Conservation (phyloP, 2,888 invertebrate genomes). For the Clunio marinus region DNA sequence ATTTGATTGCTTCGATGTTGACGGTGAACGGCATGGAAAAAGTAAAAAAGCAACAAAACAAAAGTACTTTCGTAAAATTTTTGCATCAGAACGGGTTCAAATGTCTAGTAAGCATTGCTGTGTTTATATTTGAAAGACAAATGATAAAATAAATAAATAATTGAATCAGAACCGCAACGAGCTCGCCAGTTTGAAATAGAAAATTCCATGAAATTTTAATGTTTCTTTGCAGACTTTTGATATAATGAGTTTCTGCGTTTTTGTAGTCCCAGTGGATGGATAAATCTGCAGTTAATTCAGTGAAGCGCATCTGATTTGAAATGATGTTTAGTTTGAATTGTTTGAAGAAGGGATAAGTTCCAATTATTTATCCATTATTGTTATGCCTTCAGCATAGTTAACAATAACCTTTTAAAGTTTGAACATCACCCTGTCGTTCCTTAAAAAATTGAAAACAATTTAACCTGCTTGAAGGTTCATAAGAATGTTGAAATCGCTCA, state of each 20-base stretch:
- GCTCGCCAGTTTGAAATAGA: too few species aligned
- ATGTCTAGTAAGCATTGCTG: too few species aligned
- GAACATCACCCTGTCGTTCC: neutral
- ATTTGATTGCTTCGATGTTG: conserved; percentile 14
- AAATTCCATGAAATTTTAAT: too few species aligned
- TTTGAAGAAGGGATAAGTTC: neutral
- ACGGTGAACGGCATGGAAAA: neutral
- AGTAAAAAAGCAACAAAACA: neutral
- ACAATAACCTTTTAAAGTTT: neutral
- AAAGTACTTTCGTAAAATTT: neutral
- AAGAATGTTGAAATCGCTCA: neutral
- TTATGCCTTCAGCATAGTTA: too few species aligned
- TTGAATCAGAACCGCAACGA: too few species aligned
- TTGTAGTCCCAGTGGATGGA: neutral
- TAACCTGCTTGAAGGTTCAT: neutral
- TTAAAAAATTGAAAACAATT: neutral
- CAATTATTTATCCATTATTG: conserved; percentile 7
- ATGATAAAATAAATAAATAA: too few species aligned
- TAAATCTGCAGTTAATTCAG: neutral
- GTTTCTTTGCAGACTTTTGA: too few species aligned
- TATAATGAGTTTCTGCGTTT: too few species aligned
- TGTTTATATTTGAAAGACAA: too few species aligned
- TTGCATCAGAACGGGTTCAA: neutral
- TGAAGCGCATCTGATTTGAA: conserved; percentile 3
- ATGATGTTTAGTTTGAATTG: neutral